Conservation (phyloP, 1,140 invertebrate genomes). For the Saccostrea echinata region DNA sequence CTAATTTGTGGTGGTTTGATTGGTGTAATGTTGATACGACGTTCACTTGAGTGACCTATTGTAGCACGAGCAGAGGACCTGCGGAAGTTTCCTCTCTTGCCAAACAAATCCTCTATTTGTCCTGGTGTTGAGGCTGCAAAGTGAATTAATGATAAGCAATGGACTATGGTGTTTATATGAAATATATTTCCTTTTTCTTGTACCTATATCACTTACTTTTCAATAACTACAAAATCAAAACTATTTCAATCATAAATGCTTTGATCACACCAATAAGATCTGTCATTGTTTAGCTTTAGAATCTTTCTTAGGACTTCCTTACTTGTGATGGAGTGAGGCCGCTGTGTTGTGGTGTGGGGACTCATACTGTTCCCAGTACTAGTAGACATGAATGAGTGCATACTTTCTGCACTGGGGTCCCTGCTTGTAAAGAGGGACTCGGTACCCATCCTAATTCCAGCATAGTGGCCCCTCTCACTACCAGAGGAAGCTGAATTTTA, state of each 20-base stretch:
- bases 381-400: conserved; percentile 86
- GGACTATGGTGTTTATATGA: too few species aligned
- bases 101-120: conserved; percentile 85
- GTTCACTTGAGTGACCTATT: conserved; percentile 65
- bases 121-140: conserved; percentile 84
- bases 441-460: conserved; percentile 78
- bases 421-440: conserved; percentile 61
- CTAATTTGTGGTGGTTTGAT: conserved; percentile 87
- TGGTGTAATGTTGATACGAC: conserved; percentile 83
- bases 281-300: too few species aligned
- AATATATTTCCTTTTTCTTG: too few species aligned
- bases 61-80: conserved; percentile 87
- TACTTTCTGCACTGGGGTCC: conserved; percentile 83
- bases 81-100: conserved; percentile 85
- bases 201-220: too few species aligned
- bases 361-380: conserved; percentile 83
- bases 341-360: conserved; percentile 82
- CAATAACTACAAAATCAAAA: too few species aligned
- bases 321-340: conserved; percentile 91
- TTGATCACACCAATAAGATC: too few species aligned
- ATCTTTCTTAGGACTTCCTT: conserved; percentile 72
- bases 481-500: conserved; percentile 81
- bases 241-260: too few species aligned
- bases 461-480: conserved; percentile 78
- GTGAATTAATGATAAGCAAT: neutral